phyloP scores from a whole-genome alignment of 2,888 invertebrate species.

The Branchinecta sandiegonensis region DNA sequence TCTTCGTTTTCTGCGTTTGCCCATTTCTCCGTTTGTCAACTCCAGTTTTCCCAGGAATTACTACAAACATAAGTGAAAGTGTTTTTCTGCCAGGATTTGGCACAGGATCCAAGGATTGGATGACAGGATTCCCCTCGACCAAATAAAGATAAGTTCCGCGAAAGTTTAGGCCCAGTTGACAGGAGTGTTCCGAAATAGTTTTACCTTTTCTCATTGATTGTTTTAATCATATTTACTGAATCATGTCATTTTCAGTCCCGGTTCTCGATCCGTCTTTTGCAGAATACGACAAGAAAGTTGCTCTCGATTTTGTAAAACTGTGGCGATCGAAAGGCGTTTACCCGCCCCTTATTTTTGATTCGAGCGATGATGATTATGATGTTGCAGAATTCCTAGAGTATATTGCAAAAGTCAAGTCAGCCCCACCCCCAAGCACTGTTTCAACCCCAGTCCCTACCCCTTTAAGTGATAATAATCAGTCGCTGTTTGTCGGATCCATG shows the following conservation, averaged over 20 bases:
- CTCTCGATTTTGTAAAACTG: neutral
- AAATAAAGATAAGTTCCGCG: too few relatives aligned
- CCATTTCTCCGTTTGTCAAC: too few relatives aligned
- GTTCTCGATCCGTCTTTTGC: neutral
- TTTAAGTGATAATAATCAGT: neutral
- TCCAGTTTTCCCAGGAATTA: too few relatives aligned
- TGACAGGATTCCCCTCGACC: too few relatives aligned
- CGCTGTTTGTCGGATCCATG: neutral
- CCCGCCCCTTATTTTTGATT: neutral
- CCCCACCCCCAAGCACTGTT: neutral
- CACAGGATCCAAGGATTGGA: too few relatives aligned
- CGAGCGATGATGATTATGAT: neutral
- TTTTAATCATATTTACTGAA: neutral
- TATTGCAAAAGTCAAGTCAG: neutral
- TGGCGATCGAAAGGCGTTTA: neutral
- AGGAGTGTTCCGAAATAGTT: neutral
- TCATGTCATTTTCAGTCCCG: neutral
- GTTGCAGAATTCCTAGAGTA: neutral
- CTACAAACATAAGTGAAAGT: too few relatives aligned
- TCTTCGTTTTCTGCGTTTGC: too few relatives aligned
- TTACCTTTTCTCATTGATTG: neutral
- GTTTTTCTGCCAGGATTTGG: too few relatives aligned
- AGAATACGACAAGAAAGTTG: neutral
- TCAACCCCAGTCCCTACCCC: neutral
- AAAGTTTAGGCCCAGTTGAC: too few relatives aligned